Conservation (phyloP, 2,888 invertebrate species). For the Drosophila acutilabella region DNA sequence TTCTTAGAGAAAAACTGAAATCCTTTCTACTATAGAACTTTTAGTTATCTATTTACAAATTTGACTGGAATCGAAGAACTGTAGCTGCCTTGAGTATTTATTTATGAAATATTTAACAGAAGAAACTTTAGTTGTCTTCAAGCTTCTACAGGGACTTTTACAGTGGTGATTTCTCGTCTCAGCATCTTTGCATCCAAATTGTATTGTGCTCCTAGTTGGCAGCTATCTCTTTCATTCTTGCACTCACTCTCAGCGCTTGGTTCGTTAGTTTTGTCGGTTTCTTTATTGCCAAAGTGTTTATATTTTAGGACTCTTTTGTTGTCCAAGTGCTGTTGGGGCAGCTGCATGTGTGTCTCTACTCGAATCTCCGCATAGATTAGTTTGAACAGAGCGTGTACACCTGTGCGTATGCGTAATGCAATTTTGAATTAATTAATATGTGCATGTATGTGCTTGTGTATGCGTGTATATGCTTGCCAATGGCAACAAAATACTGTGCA, state of each 20-base stretch:
- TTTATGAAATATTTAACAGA: too few relatives aligned
- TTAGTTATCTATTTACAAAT: too few relatives aligned
- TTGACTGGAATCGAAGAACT: too few relatives aligned
- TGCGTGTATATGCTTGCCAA: constrained; percentile 42
- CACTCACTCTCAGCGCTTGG: constrained; percentile 3
- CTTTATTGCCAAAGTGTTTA: constrained; percentile 65
- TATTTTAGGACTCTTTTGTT: constrained; percentile 75
- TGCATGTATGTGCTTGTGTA: constrained; percentile 11
- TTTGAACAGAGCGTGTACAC: constrained; percentile 54
- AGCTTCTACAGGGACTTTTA: too few relatives aligned
- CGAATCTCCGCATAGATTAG: constrained; percentile 28
- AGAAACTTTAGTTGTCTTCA: too few relatives aligned
- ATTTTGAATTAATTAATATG: constrained; percentile 77
- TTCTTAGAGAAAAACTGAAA: too few relatives aligned
- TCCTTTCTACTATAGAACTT: too few relatives aligned
- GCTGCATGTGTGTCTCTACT: constrained; percentile 20
- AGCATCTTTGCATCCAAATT: constrained; percentile 51
- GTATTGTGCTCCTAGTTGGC: constrained; percentile 34
- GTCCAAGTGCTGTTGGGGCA: constrained; percentile 47
- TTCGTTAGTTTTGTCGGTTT: constrained; percentile 32
- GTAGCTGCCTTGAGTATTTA: too few relatives aligned
- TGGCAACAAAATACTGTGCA: constrained; percentile 69
- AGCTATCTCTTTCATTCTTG: not conserved
- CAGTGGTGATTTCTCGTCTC: not conserved
- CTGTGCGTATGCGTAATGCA: constrained; percentile 76